Evolutionary conservation across 2,888 invertebrate genomes (phyloP).

Genomic region (Vesta saturnalis): DNA sequence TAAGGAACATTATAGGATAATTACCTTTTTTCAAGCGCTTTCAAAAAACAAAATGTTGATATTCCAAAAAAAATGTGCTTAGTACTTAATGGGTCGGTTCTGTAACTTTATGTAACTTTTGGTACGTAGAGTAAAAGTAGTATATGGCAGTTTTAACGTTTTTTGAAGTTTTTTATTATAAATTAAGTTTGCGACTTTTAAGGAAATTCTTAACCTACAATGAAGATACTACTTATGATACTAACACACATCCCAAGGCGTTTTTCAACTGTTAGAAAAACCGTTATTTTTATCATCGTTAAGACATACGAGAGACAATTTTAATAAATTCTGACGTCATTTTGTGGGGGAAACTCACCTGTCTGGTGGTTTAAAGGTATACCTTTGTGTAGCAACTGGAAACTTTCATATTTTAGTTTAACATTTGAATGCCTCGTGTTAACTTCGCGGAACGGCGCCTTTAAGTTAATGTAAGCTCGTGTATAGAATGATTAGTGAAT

Average conservation of each 20-base stretch:
- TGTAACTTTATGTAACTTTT: no score
- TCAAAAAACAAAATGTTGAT: no score
- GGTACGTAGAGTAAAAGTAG: no score
- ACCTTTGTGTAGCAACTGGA: conserved; percentile 34
- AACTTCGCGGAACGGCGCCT: neutral
- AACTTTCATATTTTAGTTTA: conserved; percentile 46
- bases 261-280: conserved; percentile 39
- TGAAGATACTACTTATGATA: neutral
- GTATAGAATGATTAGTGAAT: neutral
- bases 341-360: conserved; percentile 42
- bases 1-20: no score
- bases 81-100: no score
- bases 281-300: conserved; percentile 38
- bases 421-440: conserved; percentile 23
- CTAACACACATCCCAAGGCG: conserved; percentile 39
- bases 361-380: conserved; percentile 37
- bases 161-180: no score
- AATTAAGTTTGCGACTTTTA: no score
- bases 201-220: no score
- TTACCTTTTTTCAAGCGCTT: no score
- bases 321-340: conserved; percentile 40
- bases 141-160: no score
- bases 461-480: neutral
- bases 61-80: no score
- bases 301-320: conserved; percentile 33